Evolutionary conservation across 2,888 invertebrate species (phyloP), one percentile per base, ranked within the genome.

Genomic region (Aelia acuminata): DNA sequence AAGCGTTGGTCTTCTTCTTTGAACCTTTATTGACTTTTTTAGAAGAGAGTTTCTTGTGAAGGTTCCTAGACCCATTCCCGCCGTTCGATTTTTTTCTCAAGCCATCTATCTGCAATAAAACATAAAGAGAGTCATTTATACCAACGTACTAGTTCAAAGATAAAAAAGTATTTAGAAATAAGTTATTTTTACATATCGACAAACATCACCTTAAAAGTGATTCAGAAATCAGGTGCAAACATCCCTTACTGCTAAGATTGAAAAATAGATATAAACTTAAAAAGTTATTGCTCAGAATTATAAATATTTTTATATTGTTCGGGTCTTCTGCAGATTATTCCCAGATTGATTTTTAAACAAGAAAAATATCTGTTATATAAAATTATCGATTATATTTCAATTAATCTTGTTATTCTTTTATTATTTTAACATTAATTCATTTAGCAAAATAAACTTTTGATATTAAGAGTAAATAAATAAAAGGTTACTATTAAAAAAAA

Each of bases 21-120:
- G 80, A 80, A 39, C 18, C 13, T 80, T 80, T 80, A 80, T 47
- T 80, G 80, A 80, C n/a, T n/a, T 80, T 80, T 80, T 80, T 80
- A 13, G 80, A 80, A 47, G 80, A 80, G 3, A 80, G n/a, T 80
- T 80, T 80, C n/a, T 80, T 80, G 80, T 80, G 80, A n/a, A 80
- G 22, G 39, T 39, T 80, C 43, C 43, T 80, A 47, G 39, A n/a
- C 39, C 80, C 80, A 47, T 80, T 43, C 80, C 80, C 80, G 43
- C 43, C 43, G n/a, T 43, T 80, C 11, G 80, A 80, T 80, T 39
- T 80, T 80, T 80, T 80, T 15, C 43, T 80, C 43, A 47, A 80
- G 39, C 43, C 39, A 35, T 80, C 80, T 43, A 80, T 80, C 80
- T 80, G 80, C 4, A 80, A 80, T 57, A 43, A 39, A 80, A 80